A percentile compares a stretch with the other conserved stretches of the same genome.
Conservation (phyloP, 1,140 invertebrate species). For the Riptortus pedestris region DNA sequence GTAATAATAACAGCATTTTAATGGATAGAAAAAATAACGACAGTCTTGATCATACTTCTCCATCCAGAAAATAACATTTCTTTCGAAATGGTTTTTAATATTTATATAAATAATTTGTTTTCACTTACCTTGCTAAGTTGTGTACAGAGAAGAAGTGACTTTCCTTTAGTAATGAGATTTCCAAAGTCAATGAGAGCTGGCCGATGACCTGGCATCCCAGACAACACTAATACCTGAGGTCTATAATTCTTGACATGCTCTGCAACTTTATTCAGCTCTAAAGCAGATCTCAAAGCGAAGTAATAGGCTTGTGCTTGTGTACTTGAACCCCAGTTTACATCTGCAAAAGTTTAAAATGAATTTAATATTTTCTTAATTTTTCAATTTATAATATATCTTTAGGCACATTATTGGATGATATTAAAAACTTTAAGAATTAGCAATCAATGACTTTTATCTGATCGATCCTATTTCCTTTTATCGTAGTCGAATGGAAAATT, state of each 20-base stretch:
- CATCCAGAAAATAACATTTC: too few species aligned
- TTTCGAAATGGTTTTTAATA: too few species aligned
- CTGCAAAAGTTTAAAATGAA: slow-evolving; percentile 35
- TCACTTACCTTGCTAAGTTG: slow-evolving; percentile 46
- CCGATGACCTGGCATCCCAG: slow-evolving; percentile 47
- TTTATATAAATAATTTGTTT: too few species aligned
- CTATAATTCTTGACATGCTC: slow-evolving; percentile 59
- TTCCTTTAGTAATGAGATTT: slow-evolving; percentile 49
- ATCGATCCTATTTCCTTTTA: too few species aligned
- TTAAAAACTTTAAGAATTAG: slow-evolving; percentile 29
- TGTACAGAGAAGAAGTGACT: slow-evolving; percentile 51
- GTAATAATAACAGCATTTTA: too few species aligned
- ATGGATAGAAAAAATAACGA: slow-evolving; percentile 17
- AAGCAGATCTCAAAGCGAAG: slow-evolving; percentile 46
- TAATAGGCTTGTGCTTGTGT: slow-evolving; percentile 54
- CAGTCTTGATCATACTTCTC: neutral
- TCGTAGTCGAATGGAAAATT: too few species aligned
- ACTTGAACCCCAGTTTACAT: slow-evolving; percentile 58
- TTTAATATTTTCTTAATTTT: neutral
- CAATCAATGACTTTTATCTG: too few species aligned
- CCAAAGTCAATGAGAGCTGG: slow-evolving; percentile 53
- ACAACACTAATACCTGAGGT: slow-evolving; percentile 52
- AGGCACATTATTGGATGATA: neutral
- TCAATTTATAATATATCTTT: neutral
- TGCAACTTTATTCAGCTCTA: slow-evolving; percentile 47